Conservation (phyloP, 1,140 invertebrate genomes). For the Lineus longissimus region DNA sequence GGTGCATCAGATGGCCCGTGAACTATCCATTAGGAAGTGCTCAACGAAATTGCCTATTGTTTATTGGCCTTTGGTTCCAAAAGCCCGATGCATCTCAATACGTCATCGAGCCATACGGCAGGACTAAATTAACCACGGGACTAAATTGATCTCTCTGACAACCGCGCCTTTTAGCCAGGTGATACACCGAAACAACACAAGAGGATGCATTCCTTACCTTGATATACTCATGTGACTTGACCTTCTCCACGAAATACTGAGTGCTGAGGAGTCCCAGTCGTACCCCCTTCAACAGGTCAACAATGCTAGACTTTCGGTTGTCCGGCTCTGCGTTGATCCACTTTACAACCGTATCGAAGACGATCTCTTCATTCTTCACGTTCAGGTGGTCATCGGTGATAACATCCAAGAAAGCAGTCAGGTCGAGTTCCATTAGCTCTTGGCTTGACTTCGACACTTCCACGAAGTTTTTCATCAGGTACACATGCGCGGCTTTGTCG, state of each 20-base stretch:
- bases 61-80: no score
- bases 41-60: no score
- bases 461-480: constrained; percentile 35
- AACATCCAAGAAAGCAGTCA: constrained; percentile 89
- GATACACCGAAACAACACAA: no score
- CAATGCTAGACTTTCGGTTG: constrained; percentile 78
- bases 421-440: constrained; percentile 88
- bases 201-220: no score
- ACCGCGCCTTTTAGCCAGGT: no score
- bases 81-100: no score
- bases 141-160: no score
- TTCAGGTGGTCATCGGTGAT: constrained; percentile 95
- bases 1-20: no score
- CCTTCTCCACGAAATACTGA: constrained; percentile 67
- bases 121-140: no score
- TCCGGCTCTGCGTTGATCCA: constrained; percentile 96
- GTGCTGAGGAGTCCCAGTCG: constrained; percentile 80
- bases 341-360: constrained; percentile 86
- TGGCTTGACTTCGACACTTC: constrained; percentile 86
- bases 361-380: constrained; percentile 92
- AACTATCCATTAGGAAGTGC: no score
- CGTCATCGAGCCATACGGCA: no score
- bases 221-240: constrained; percentile 62
- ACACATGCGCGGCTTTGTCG: constrained; percentile 63
- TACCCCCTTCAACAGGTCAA: constrained; percentile 68